Conservation (phyloP, 2,888 invertebrate species). For the Drosophila tripunctata region DNA sequence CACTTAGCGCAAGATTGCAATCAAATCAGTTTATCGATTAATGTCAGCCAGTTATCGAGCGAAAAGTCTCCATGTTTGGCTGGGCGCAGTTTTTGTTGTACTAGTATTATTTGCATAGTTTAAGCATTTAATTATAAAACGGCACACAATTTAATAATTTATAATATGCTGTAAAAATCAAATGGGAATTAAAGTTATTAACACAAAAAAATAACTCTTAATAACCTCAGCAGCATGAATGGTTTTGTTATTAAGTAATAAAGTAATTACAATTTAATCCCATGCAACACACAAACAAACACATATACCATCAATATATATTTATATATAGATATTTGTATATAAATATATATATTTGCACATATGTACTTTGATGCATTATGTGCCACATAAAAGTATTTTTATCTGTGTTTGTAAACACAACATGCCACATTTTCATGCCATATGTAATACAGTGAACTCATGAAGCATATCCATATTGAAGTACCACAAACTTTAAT, state of each 20-base stretch:
- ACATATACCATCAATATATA: neutral
- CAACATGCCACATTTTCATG: slow-evolving; percentile 42
- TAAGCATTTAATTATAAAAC: neutral
- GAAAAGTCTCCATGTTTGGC: too few species aligned
- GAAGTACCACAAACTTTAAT: neutral
- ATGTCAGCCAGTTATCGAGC: neutral
- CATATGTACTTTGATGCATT: neutral
- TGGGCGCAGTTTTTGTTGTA: too few species aligned
- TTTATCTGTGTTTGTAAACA: slow-evolving; percentile 21
- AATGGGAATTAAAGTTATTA: slow-evolving; percentile 44
- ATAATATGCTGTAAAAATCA: slow-evolving; percentile 46
- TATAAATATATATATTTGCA: neutral
- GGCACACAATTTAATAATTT: slow-evolving; percentile 17
- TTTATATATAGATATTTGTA: neutral
- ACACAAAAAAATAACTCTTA: slow-evolving; percentile 33
- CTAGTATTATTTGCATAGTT: neutral
- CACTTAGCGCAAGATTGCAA: slow-evolving; percentile 35
- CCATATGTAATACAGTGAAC: slow-evolving; percentile 32
- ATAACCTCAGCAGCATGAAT: slow-evolving; percentile 75
- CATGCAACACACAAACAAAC: slow-evolving; percentile 33
- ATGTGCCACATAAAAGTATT: slow-evolving; percentile 12
- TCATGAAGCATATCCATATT: slow-evolving; percentile 11
- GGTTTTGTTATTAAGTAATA: slow-evolving; percentile 79
- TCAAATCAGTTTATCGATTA: slow-evolving; percentile 13
- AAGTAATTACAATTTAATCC: slow-evolving; percentile 78